phyloP scores from a whole-genome alignment of 2,113 vertebrate species.

The Camelus bactrianus region DNA sequence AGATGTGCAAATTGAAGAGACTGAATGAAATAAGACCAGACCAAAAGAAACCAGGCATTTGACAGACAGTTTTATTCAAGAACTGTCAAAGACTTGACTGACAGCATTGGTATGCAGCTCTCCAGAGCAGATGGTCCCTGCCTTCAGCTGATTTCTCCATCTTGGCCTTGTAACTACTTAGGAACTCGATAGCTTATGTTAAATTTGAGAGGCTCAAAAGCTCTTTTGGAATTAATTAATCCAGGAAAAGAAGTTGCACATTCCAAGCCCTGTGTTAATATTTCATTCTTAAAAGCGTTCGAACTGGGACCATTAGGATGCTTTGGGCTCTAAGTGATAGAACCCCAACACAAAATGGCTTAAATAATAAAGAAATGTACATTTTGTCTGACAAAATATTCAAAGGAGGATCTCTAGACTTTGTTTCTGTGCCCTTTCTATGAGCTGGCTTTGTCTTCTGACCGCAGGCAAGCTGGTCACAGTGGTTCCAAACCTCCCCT shows the following conservation, averaged over 20 bases:
- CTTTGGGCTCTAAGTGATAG: not conserved
- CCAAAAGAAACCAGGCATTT: not conserved
- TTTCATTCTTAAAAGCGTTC: constrained; percentile 9
- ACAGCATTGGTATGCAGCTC: too few species aligned
- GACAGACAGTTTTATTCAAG: not conserved
- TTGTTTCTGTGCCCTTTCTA: not conserved
- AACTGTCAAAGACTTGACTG: not conserved
- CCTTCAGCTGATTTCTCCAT: not conserved
- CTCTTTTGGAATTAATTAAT: not conserved
- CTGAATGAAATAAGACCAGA: not conserved
- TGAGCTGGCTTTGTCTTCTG: not conserved
- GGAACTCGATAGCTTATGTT: not conserved
- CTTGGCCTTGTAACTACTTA: not conserved
- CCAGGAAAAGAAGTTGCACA: not conserved
- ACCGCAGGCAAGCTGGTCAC: not conserved
- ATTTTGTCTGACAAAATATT: not conserved
- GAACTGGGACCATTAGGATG: not conserved
- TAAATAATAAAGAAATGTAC: not conserved
- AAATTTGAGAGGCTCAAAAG: not conserved
- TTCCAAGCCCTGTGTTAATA: not conserved
- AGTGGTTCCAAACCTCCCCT: not conserved
- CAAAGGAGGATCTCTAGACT: not conserved
- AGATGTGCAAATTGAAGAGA: not conserved
- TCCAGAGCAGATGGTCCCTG: not conserved
- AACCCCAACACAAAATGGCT: not conserved